Evolutionary conservation across 2,797 vertebrate species (phyloP), one percentile per base, ranked within the genome.

Genomic region (Somateria mollissima): DNA sequence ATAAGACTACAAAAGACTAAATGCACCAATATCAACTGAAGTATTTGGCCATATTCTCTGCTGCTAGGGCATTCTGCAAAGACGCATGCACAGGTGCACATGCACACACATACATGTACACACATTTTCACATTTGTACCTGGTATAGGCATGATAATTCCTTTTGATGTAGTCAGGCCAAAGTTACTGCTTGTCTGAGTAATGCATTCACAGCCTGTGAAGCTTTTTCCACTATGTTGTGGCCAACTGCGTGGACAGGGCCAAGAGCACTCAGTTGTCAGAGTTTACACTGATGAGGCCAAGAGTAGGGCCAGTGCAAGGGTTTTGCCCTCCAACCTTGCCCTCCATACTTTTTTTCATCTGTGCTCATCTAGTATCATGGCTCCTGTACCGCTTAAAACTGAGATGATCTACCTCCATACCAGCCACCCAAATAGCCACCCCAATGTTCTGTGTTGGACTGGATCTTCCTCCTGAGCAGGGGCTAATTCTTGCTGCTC

Each of bases 31-130:
- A 64, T 45, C 8, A n/a, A 24, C 53, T 54, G 58, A 85, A 61
- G 30, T 15, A 13, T 58, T 78, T 72, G 58, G 18, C 3, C 1
- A 4, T 62, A 28, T 70, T 75, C 28, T 92, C 14, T 70, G 45
- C 45, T 88, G 21, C 17, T 32, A 7, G 14, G n/a, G 22, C 24
- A 41, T 47, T 16, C 41, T 36, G 39, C 24, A 41, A 3, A 54
- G 34, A n/a, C 0, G 1, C 19, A 20, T 0, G 3, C 0, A 0
- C 13, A 8, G 10, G 4, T 36, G 25, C 11, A 2, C 13, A 8
- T 41, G 10, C 1, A 5, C 9, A 49, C 34, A 36, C 56, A 30
- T 16, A n/a, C 43, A 19, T 43, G 18, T 43, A 43, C 7, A 3
- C 0, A 28, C 0, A 1, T 61, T 89, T 83, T 58, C 45, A 54